A percentile compares a stretch with the other conserved stretches of the same genome.
phyloP scores from a whole-genome alignment of 2,888 invertebrate species.

The Drosophila algonquin region DNA sequence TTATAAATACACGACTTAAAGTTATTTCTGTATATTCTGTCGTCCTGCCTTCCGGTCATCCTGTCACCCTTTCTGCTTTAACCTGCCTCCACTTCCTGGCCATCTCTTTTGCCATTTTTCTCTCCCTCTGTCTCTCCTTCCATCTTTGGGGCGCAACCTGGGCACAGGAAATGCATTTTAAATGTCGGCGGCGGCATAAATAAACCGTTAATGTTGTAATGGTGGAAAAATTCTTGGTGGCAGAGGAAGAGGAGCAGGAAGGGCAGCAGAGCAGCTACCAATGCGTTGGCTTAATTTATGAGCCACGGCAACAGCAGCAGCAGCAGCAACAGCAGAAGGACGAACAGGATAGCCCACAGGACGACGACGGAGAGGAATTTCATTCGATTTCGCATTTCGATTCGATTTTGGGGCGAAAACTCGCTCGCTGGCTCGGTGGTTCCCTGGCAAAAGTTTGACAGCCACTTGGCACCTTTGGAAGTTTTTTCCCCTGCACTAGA shows the following conservation, averaged over 20 bases:
- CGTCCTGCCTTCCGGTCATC: not conserved
- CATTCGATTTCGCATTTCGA: conserved; percentile 57
- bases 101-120: conserved; percentile 37
- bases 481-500: conserved; percentile 52
- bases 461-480: conserved; percentile 78
- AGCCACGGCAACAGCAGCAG: conserved; percentile 51
- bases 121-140: conserved; percentile 21
- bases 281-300: conserved; percentile 76
- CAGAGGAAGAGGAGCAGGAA: not conserved
- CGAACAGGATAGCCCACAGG: conserved; percentile 6
- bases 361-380: conserved; percentile 44
- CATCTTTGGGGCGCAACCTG: conserved; percentile 33
- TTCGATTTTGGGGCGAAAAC: conserved; percentile 59
- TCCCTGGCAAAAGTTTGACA: conserved; percentile 70
- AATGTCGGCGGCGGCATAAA: conserved; percentile 74
- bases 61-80: conserved; percentile 22
- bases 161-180: conserved; percentile 73
- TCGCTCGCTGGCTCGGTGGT: conserved; percentile 6
- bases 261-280: conserved; percentile 32
- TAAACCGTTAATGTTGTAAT: conserved; percentile 76
- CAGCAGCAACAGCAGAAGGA: conserved; percentile 41
- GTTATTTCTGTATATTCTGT: conserved; percentile 46
- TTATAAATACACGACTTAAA: conserved; percentile 71
- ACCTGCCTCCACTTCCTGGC: conserved; percentile 30
- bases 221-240: conserved; percentile 22